Conservation (phyloP, 2,113 vertebrate genomes). For the Trogon melanurus region DNA sequence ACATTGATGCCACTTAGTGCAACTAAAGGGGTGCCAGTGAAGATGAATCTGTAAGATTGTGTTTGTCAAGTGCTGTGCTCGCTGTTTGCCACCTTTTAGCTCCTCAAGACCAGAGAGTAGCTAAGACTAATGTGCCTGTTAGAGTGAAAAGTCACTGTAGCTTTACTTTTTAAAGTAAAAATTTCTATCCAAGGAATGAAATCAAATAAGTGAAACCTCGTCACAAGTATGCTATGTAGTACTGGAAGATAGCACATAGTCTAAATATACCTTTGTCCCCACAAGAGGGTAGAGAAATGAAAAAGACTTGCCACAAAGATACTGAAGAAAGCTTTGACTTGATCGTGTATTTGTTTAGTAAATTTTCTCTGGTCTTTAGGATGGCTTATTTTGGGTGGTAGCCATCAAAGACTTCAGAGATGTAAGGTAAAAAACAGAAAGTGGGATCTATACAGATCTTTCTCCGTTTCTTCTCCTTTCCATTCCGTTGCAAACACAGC, state of each 20-base stretch:
- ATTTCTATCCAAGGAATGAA: neutral
- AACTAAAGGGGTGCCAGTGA: neutral
- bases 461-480: neutral
- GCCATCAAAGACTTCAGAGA: neutral
- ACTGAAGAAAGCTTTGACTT: neutral
- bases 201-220: neutral
- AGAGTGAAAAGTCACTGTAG: neutral
- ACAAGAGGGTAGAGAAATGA: neutral
- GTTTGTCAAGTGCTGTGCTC: neutral
- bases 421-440: neutral
- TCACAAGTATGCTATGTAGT: fast-evolving
- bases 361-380: neutral
- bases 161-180: neutral
- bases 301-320: neutral
- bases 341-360: neutral
- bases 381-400: neutral
- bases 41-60: neutral
- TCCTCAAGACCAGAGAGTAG: neutral
- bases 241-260: neutral
- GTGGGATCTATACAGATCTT: neutral
- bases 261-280: neutral
- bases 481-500: neutral
- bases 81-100: neutral
- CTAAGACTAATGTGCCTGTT: neutral
- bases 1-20: neutral